phyloP scores from a whole-genome alignment of 1,140 invertebrate species.

The Anadara kagoshimensis region DNA sequence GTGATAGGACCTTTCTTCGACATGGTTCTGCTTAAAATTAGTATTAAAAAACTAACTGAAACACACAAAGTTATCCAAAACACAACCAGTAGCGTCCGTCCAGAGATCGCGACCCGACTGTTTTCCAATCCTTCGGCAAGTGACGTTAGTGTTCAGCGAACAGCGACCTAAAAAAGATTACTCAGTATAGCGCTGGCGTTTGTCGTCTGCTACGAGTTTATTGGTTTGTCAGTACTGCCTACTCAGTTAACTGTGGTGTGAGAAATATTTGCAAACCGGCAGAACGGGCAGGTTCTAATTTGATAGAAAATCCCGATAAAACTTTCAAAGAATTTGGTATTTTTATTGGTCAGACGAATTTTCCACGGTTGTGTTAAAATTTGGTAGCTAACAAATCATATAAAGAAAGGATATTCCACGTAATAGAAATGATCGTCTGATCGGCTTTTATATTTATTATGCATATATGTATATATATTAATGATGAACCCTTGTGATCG shows the following conservation, averaged over 20 bases:
- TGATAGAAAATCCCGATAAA: too few species aligned
- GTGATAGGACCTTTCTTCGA: constrained; percentile 4
- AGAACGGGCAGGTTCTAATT: constrained; percentile 9
- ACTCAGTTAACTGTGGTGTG: constrained; percentile 7
- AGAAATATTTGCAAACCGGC: constrained; percentile 32
- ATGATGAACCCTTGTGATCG: too few species aligned
- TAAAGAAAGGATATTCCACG: too few species aligned
- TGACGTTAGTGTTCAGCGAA: constrained; percentile 5
- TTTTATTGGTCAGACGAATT: too few species aligned
- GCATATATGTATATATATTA: too few species aligned
- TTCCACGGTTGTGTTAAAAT: too few species aligned
- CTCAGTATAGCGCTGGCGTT: constrained; percentile 22
- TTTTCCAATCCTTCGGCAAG: constrained; percentile 10
- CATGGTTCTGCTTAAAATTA: constrained; percentile 19
- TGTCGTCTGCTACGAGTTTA: constrained; percentile 39
- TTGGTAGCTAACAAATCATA: too few species aligned
- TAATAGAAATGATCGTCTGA: too few species aligned
- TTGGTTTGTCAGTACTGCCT: constrained; percentile 30
- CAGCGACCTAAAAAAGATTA: constrained; percentile 13
- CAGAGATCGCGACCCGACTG: constrained; percentile 11
- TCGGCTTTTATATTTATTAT: too few species aligned
- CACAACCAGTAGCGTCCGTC: background rate
- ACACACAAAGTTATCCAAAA: background rate
- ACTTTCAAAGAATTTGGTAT: too few species aligned
- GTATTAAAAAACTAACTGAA: constrained; percentile 22